phyloP scores from a whole-genome alignment of 1,140 invertebrate species.

The Agrypnia vestita region DNA sequence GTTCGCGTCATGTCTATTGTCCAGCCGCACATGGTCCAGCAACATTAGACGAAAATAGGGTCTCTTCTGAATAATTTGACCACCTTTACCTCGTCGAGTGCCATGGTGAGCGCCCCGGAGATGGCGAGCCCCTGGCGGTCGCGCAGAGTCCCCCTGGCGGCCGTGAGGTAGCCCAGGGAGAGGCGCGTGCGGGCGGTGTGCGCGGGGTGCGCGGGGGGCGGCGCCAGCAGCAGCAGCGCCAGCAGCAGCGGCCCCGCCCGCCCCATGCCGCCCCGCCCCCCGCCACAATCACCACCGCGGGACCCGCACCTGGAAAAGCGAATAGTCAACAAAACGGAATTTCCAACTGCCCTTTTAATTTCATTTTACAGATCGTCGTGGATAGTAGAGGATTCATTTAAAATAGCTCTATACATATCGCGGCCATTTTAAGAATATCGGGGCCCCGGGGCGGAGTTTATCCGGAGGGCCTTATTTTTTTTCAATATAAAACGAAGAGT shows the following conservation, averaged over 20 bases:
- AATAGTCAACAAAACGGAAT: neutral
- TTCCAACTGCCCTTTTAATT: no score
- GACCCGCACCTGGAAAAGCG: constrained; percentile 68
- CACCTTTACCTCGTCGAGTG: constrained; percentile 77
- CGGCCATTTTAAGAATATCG: no score
- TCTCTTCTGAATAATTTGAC: no score
- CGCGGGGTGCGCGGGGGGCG: constrained; percentile 66
- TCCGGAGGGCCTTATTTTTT: no score
- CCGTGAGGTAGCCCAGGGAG: constrained; percentile 88
- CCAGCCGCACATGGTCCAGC: no score
- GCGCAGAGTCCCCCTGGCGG: constrained; percentile 80
- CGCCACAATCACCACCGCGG: constrained; percentile 59
- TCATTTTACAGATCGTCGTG: no score
- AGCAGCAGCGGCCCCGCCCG: constrained; percentile 75
- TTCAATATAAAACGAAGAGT: no score
- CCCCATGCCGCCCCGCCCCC: constrained; percentile 76
- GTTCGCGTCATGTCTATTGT: no score
- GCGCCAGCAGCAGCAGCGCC: constrained; percentile 73
- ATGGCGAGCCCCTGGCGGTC: constrained; percentile 90
- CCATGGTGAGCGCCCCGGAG: constrained; percentile 77
- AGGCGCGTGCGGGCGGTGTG: constrained; percentile 72
- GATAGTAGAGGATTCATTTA: no score
- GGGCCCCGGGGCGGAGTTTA: no score
- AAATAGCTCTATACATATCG: no score
- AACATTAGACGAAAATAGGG: no score